Conservation (phyloP, 2,113 vertebrate species). For the Picathartes gymnocephalus region DNA sequence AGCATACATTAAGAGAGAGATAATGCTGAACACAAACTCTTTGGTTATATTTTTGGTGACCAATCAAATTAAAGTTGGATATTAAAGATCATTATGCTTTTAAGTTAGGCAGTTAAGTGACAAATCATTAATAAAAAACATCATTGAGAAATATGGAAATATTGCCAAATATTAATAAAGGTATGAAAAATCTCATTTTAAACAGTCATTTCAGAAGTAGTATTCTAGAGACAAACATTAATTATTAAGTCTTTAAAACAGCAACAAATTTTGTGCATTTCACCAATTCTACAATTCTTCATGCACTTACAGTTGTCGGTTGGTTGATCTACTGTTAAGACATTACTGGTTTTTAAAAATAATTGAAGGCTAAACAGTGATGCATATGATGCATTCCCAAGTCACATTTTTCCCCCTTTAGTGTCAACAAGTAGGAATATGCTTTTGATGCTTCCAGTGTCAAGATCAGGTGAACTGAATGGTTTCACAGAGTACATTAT, state of each 20-base stretch:
- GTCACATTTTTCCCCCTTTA: conserved; percentile 28
- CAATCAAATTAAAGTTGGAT: neutral
- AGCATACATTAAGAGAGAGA: neutral
- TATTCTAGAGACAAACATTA: neutral
- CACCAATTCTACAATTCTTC: neutral
- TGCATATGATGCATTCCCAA: conserved; percentile 28
- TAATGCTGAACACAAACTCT: neutral
- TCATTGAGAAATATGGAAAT: neutral
- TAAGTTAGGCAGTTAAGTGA: neutral
- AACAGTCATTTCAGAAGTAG: neutral
- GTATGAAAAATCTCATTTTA: neutral
- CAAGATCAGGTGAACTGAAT: conserved; percentile 66
- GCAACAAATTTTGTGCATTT: neutral
- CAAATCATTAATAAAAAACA: neutral
- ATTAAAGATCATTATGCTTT: neutral
- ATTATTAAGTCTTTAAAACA: neutral
- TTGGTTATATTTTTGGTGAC: neutral
- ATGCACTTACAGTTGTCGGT: neutral
- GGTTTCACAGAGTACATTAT: conserved; percentile 13
- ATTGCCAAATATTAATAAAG: neutral
- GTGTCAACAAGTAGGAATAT: conserved; percentile 44
- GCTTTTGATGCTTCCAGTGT: conserved; percentile 58
- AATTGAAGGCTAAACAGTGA: conserved; percentile 31
- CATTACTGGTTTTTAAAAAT: neutral
- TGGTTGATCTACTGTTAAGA: neutral